A percentile compares a stretch with the other conserved stretches of the same genome.
Evolutionary conservation across 1,140 invertebrate species (phyloP).

Genomic region (Lasaia peninsularis): DNA sequence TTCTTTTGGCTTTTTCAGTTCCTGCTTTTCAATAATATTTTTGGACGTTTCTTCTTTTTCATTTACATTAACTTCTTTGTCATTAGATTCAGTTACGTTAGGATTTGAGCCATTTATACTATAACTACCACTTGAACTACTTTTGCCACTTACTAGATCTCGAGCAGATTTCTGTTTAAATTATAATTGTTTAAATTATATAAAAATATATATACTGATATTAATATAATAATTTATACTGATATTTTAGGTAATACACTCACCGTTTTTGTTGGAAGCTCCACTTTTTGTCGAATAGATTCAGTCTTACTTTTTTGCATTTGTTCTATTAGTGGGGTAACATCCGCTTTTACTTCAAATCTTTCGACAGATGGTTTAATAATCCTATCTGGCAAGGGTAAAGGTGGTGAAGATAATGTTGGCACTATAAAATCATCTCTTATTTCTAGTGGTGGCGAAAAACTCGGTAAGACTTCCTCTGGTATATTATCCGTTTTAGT

Average conservation of each 20-base stretch:
- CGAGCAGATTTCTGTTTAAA: constrained; percentile 36
- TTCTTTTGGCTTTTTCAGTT: constrained; percentile 25
- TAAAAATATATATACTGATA: background rate
- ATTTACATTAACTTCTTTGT: constrained; percentile 46
- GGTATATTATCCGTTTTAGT: constrained; percentile 82
- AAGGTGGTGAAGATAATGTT: constrained; percentile 63
- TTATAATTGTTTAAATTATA: background rate
- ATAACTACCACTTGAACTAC: constrained; percentile 83
- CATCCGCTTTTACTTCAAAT: constrained; percentile 66
- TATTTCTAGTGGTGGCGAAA: constrained; percentile 70
- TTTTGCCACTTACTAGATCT: constrained; percentile 76
- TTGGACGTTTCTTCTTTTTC: constrained; percentile 41
- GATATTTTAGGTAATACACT: constrained; percentile 7
- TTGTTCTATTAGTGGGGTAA: constrained; percentile 46
- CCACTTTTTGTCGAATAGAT: constrained; percentile 52
- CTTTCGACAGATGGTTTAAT: constrained; percentile 51
- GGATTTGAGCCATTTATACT: constrained; percentile 79
- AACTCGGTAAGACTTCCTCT: constrained; percentile 78
- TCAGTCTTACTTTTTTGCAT: constrained; percentile 71
- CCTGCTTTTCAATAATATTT: constrained; percentile 48
- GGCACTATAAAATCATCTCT: constrained; percentile 75
- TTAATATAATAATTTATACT: background rate
- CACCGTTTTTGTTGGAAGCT: constrained; percentile 47
- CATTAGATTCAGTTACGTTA: constrained; percentile 62
- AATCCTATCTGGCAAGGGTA: constrained; percentile 66